phyloP scores from a whole-genome alignment of 2,888 invertebrate species.

The Helicoverpa assulta region DNA sequence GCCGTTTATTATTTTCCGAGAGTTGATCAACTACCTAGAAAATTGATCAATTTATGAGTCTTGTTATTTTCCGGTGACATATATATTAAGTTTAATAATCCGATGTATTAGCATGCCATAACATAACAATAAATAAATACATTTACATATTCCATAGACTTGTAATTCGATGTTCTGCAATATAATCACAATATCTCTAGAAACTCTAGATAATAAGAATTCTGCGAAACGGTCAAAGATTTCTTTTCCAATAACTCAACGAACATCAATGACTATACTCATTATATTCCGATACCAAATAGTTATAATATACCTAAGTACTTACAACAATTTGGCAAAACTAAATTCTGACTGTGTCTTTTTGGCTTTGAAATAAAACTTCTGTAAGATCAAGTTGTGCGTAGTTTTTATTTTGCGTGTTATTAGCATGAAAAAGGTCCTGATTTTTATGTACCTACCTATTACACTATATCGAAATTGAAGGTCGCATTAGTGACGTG shows the following conservation, averaged over 20 bases:
- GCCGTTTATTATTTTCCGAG: no score
- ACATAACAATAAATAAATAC: background rate
- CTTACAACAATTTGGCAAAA: background rate
- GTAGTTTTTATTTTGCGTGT: constrained; percentile 29
- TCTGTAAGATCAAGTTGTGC: constrained; percentile 7
- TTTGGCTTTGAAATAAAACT: constrained; percentile 48
- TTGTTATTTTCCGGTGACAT: no score
- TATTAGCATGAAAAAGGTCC: background rate
- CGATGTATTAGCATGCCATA: background rate
- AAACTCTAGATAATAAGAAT: background rate
- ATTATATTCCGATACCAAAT: no score
- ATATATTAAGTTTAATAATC: background rate
- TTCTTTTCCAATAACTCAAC: background rate
- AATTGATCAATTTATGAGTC: no score
- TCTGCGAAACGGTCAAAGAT: background rate
- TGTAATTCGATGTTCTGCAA: background rate
- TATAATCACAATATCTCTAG: background rate
- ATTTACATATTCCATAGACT: background rate
- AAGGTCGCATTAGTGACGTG: background rate
- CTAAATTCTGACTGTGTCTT: background rate
- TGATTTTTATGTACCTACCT: no score
- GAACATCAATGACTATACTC: no score
- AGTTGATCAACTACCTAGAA: no score
- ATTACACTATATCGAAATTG: background rate
- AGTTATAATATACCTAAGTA: no score